These are phyloP conservation scores for Edolisoma coerulescens DNA, from an alignment of 2,113 vertebrate genomes.

Conservation along the genomic window DNA sequence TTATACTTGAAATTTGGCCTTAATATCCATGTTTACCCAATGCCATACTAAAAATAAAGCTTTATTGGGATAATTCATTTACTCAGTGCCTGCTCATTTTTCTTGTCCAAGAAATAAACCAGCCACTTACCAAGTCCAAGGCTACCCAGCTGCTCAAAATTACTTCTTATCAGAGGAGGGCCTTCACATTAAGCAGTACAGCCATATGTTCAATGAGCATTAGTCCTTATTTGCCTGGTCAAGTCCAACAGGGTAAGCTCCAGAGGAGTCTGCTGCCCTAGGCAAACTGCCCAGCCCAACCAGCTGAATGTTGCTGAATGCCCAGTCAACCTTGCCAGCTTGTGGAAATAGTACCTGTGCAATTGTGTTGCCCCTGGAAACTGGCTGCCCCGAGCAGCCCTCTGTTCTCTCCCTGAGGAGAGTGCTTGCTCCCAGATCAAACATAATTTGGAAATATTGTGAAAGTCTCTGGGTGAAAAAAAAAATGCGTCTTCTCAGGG, in stretches of 20 bases:
- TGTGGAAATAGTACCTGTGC: neutral
- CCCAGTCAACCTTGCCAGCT: neutral
- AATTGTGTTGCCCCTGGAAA: neutral
- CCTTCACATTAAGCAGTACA: neutral
- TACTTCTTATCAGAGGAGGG: neutral
- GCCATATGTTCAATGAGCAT: constrained; percentile 5
- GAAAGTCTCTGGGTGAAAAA: neutral
- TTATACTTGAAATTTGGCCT: neutral
- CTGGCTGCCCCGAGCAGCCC: neutral
- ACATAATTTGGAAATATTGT: neutral
- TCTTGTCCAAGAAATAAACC: constrained; percentile 10
- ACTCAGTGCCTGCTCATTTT: neutral
- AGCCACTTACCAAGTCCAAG: neutral
- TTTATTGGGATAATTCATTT: neutral
- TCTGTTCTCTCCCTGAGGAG: neutral
- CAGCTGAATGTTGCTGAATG: neutral
- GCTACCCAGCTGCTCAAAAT: neutral
- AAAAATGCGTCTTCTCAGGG: neutral
- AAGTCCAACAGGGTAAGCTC: neutral
- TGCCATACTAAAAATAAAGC: neutral
- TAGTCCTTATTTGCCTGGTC: neutral
- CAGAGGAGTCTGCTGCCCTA: neutral
- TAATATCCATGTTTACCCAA: neutral
- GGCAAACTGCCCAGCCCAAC: neutral
- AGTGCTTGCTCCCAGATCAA: neutral